phyloP scores from a whole-genome alignment of 1,140 invertebrate species.

The Atta texana region DNA sequence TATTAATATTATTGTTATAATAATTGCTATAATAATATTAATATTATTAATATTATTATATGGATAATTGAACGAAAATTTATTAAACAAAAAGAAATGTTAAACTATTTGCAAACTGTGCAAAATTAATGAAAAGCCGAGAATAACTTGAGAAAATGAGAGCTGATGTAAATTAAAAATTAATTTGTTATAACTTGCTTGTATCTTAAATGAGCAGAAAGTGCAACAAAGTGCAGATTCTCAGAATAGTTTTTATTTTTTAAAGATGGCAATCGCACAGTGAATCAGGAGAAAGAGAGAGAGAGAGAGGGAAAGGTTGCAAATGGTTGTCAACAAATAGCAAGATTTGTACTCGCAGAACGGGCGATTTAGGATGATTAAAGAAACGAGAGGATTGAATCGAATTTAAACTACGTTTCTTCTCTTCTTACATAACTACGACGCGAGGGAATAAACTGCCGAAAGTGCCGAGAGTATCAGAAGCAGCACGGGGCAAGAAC shows the following conservation, averaged over 20 bases:
- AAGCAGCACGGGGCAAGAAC: background rate
- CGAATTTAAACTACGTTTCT: background rate
- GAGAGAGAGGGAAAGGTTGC: constrained; percentile 9
- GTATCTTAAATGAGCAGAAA: no score
- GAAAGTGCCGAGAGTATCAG: no score
- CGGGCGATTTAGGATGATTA: constrained; percentile 8
- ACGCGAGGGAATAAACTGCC: background rate
- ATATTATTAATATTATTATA: no score
- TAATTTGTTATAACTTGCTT: no score
- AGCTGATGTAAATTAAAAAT: no score
- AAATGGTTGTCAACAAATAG: constrained; percentile 31
- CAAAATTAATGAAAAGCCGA: no score
- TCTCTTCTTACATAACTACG: background rate
- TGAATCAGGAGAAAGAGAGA: constrained; percentile 34
- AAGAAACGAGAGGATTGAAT: background rate
- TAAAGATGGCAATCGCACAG: constrained; percentile 1
- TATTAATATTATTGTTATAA: no score
- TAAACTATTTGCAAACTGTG: no score
- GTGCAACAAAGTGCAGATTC: background rate
- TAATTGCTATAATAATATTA: no score
- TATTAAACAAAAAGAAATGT: no score
- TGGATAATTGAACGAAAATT: no score
- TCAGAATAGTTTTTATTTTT: background rate
- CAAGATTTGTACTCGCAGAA: background rate
- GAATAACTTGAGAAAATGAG: no score